Evolutionary conservation across 1,140 invertebrate species (phyloP).

Genomic region (Dufourea novaeangliae): DNA sequence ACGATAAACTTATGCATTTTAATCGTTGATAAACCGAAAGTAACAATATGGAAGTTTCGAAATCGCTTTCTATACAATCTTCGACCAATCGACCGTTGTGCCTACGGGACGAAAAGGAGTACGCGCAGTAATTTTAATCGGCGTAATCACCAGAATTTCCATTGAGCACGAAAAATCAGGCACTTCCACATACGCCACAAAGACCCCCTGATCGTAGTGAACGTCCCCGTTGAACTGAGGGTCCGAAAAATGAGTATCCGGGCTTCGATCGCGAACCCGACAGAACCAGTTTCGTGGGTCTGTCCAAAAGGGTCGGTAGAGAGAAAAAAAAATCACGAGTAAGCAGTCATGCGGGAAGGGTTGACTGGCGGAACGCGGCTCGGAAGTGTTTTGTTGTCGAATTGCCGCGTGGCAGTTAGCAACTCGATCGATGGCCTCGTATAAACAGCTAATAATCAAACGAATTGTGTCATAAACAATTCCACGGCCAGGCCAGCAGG

Average conservation of each 20-base stretch:
- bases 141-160: neutral
- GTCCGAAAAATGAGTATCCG: slow-evolving; percentile 31
- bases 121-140: neutral
- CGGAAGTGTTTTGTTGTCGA: slow-evolving; percentile 64
- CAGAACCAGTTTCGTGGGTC: slow-evolving; percentile 57
- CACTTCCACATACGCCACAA: slow-evolving; percentile 20
- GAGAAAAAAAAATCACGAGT: slow-evolving; percentile 28
- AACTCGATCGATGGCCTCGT: slow-evolving; percentile 73
- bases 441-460: slow-evolving; percentile 81
- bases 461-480: slow-evolving; percentile 79
- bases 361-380: slow-evolving; percentile 54
- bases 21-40: neutral
- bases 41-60: neutral
- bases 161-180: slow-evolving; percentile 27
- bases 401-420: slow-evolving; percentile 68
- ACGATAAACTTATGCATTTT: neutral
- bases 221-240: slow-evolving; percentile 47
- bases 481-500: slow-evolving; percentile 49
- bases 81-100: neutral
- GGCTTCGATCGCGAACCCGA: slow-evolving; percentile 28
- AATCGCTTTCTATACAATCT: neutral
- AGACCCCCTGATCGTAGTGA: slow-evolving; percentile 7
- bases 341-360: slow-evolving; percentile 62
- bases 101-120: neutral
- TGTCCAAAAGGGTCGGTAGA: slow-evolving; percentile 16